Percentiles rank a stretch among this genome's conserved stretches.
Evolutionary conservation across 2,797 vertebrate genomes (phyloP).

Genomic region (Myotis daubentonii): DNA sequence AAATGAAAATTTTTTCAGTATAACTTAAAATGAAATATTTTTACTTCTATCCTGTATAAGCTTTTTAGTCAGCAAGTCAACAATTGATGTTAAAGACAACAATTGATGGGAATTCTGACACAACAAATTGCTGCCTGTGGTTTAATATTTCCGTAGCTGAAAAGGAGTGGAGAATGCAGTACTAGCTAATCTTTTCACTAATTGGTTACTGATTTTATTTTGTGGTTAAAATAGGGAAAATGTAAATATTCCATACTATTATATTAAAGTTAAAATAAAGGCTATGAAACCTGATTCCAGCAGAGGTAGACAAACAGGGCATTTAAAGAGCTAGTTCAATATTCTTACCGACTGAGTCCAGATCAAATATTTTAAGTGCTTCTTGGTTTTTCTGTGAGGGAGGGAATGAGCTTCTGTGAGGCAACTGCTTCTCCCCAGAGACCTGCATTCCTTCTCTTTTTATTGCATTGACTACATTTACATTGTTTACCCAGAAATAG

Average conservation of each 20-base stretch:
- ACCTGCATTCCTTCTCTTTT: not conserved
- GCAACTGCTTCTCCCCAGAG: not conserved
- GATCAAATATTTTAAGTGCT: not conserved
- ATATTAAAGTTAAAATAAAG: not conserved
- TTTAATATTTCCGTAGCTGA: slow-evolving; percentile 13
- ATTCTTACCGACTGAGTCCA: not conserved
- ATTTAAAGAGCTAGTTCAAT: not conserved
- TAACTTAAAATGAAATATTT: not conserved
- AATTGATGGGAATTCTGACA: slow-evolving; percentile 2
- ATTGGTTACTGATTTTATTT: slow-evolving; percentile 28
- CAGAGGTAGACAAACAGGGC: not conserved
- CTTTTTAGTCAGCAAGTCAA: not conserved
- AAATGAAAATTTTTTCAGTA: not conserved
- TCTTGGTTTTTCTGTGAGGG: not conserved
- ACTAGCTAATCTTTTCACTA: not conserved
- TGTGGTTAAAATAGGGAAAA: not conserved
- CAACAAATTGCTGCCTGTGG: not conserved
- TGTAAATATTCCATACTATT: not conserved
- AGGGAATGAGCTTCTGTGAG: not conserved
- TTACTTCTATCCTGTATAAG: not conserved
- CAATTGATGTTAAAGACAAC: not conserved
- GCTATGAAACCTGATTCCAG: not conserved
- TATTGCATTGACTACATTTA: not conserved
- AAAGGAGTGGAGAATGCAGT: not conserved
- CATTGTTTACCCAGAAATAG: not conserved